Evolutionary conservation across 2,113 vertebrate genomes (phyloP), one percentile per base, ranked within the genome.

Genomic region (Epinephelus fuscoguttatus): DNA sequence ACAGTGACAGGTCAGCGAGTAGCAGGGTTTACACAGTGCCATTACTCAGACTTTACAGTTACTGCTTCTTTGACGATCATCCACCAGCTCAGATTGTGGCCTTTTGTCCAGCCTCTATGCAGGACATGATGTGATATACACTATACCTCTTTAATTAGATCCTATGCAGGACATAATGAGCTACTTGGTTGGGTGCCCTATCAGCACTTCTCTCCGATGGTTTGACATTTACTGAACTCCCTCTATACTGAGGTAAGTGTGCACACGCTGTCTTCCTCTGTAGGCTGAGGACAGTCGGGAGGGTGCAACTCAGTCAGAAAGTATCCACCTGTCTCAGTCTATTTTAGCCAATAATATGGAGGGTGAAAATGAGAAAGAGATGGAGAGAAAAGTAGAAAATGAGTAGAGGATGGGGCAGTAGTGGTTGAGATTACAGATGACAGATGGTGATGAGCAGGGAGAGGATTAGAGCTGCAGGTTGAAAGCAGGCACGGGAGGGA

Each of bases 191-290:
- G 76, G 73, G 52, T 82, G 81, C 76, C 80, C 80, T 27, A 73
- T 89, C 87, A 89, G 87, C 85, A 84, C 75, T 85, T 87, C 75
- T 84, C 87, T 82, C 82, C 13, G 42, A 71, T 64, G 90, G 42
- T 77, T 81, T 94, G 91, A 92, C 91, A 93, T 93, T 92, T 92
- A 84, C 76, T 69, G 70, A 74, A 77, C 75, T 70, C 14, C 66
- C 33, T 69, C 42, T 33, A 19, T 68, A 76, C 68, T 1, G 52
- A 64, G 64, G n/a, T 78, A 75, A 89, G 53, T 63, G 70, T 67
- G 60, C 49, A 10, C 30, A 64, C 15, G 47, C 73, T 69, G 55
- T 82, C 59, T 81, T 79, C 56, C 4, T 63, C n/a, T 56, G 62
- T 69, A 66, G 30, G 70, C 67, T 62, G 62, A 33, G 75, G 40